Base-by-base conservation (phyloP, 2,113 vertebrate species). In the Heptranchias perlo region DNA sequence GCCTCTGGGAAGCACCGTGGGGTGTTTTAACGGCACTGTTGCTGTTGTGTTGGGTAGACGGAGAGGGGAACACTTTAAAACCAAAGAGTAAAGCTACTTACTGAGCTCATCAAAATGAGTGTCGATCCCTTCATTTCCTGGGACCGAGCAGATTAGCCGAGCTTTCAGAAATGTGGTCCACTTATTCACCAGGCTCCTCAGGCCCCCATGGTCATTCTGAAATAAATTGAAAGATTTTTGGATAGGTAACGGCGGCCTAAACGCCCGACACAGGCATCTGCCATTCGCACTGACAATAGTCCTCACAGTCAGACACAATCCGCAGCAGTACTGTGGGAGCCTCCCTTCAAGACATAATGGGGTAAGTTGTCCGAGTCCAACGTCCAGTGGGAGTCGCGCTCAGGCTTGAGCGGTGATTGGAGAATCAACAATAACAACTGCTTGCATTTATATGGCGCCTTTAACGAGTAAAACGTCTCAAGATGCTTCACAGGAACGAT, bases 101-200 rank as follows among this genome's bases (percentile, higher is more conserved):
- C 99, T 98, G 86, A 99, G 98, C 96, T 99, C 98, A 82, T 99
- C 98, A 0, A 99, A 99, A 97, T 99, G 97, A 0, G 99, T 99
- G 97, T 99, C 98, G 13, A 96, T 93, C n/a, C 99, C 98, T 0
- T 99, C 99, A 0, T 96, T 97, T 91, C 99, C 98, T 0, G 98
- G 98, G 61, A 99, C 98, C 0, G 98, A 98, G 8, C 99, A 99
- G 96, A 99, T 96, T 0, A 99, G 98, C 54, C 99, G 98, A 0
- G 99, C 99, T 97, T 99, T 99, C 94, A 99, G 98, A 97, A 99
- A 99, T 0, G 99, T 99, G 0, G 99, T 99, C 99, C 99, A 99
- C 96, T 99, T 99, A 97, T 99, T 99, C 96, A 99, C 99, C 96
- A 99, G 97, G 96, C 99, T 99, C 95, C 99, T 97, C 97, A 99